phyloP scores from a whole-genome alignment of 2,797 vertebrate genomes.

The Aldrovandia affinis region DNA sequence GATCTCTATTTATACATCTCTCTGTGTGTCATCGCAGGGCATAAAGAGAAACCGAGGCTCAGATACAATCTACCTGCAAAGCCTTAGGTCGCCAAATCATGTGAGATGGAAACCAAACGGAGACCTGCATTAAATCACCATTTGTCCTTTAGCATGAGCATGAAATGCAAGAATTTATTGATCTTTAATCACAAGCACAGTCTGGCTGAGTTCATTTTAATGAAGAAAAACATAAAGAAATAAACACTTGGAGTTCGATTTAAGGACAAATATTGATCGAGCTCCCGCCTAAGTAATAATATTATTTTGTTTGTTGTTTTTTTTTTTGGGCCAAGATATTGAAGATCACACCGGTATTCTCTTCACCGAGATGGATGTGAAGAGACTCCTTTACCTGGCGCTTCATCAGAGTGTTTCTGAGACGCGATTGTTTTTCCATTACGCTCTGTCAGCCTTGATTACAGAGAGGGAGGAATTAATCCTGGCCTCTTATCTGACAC shows the following conservation, averaged over 20 bases:
- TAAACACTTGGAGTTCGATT: neutral
- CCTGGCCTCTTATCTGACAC: constrained; percentile 13
- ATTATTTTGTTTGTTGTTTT: neutral
- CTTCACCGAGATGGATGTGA: neutral
- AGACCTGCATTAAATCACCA: neutral
- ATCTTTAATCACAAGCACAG: no score
- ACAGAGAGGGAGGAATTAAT: constrained; percentile 11
- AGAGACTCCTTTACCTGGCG: neutral
- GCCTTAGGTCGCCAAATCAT: neutral
- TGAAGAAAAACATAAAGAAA: no score
- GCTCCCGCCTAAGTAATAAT: neutral
- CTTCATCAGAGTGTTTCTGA: constrained; percentile 16
- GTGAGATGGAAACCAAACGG: neutral
- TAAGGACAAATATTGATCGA: neutral
- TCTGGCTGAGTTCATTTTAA: no score
- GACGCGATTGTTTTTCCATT: constrained; percentile 28
- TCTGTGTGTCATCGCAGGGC: neutral
- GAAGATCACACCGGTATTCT: neutral
- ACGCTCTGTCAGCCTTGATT: constrained; percentile 33
- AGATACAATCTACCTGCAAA: neutral
- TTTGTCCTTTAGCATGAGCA: neutral
- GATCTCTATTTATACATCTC: neutral
- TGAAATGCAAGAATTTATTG: no score
- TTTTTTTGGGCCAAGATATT: neutral
- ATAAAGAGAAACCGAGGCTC: neutral